phyloP scores from a whole-genome alignment of 2,888 invertebrate genomes.

The Oxyteleia sp. region DNA sequence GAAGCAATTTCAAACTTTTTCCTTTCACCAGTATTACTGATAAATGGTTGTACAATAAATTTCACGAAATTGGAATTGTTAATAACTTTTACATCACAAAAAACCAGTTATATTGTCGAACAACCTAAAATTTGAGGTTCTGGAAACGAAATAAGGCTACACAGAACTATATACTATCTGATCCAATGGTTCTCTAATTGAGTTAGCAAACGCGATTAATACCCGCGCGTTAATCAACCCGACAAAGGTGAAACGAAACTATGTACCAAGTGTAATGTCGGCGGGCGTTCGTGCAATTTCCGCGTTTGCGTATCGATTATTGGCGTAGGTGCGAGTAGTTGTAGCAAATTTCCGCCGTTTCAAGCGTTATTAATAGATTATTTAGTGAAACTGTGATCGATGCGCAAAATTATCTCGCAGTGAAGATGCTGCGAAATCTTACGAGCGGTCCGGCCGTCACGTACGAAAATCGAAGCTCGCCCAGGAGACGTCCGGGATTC shows the following conservation, averaged over 20 bases:
- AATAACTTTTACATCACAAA: conserved; percentile 20
- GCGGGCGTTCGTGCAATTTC: conserved; percentile 59
- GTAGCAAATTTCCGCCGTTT: conserved; percentile 51
- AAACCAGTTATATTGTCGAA: conserved; percentile 9
- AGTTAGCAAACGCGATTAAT: conserved; percentile 60
- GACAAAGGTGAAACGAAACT: conserved; percentile 57
- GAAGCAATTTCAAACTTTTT: too few relatives aligned
- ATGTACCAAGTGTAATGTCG: conserved; percentile 47
- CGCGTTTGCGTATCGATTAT: conserved; percentile 55
- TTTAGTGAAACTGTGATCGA: conserved; percentile 17
- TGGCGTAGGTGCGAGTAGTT: conserved; percentile 16
- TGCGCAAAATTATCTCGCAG: not conserved
- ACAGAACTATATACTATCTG: conserved; percentile 33
- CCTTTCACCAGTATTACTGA: too few relatives aligned
- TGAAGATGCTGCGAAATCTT: not conserved
- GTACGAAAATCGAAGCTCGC: conserved; percentile 2
- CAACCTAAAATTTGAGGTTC: conserved; percentile 9
- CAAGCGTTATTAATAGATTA: conserved; percentile 40
- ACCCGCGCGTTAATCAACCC: conserved; percentile 46
- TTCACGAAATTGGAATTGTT: too few relatives aligned
- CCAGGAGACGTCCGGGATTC: not conserved
- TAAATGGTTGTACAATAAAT: too few relatives aligned
- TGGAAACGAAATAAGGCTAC: conserved; percentile 49
- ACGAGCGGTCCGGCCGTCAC: not conserved
- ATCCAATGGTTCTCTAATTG: conserved; percentile 51